These are phyloP conservation scores for Diadumene lineata DNA, from an alignment of 92 coral and sea anemone species.

Conservation along the genomic window DNA sequence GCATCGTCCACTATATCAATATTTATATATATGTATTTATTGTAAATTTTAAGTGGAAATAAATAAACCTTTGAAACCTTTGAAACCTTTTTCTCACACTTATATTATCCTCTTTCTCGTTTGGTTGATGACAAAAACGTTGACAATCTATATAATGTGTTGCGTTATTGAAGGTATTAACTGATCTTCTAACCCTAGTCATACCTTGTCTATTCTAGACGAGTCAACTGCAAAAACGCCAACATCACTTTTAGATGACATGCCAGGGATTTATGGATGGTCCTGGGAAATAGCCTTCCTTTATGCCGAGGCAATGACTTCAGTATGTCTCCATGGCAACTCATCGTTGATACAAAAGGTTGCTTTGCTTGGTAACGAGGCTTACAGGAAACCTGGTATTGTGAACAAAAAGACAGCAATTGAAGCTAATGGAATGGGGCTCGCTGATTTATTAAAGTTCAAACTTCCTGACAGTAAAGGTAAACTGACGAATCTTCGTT, in stretches of 20 bases:
- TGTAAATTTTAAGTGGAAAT: too few relatives aligned
- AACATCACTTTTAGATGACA: constrained; percentile 55
- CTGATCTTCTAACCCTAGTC: neutral
- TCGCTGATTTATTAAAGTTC: constrained; percentile 64
- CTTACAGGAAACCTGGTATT: constrained; percentile 53
- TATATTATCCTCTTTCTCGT: too few relatives aligned
- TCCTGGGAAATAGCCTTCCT: constrained; percentile 94
- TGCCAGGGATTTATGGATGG: constrained; percentile 78
- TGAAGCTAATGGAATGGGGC: constrained; percentile 65
- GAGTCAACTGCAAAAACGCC: constrained; percentile 47
- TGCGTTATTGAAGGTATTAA: too few relatives aligned
- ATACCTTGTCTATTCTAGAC: neutral
- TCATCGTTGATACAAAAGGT: constrained; percentile 84
- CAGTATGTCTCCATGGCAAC: constrained; percentile 81
- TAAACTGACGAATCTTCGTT: constrained; percentile 3
- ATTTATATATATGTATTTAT: too few relatives aligned
- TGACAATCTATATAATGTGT: too few relatives aligned
- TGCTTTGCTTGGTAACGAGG: constrained; percentile 84
- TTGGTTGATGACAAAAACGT: too few relatives aligned
- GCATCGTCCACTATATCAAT: too few relatives aligned
- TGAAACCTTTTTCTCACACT: too few relatives aligned
- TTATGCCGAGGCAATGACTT: constrained; percentile 87
- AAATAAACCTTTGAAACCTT: too few relatives aligned
- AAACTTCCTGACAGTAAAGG: constrained; percentile 65
- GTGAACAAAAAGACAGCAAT: constrained; percentile 42